Percentiles rank a stretch among this genome's conserved stretches.
Evolutionary conservation across 2,888 invertebrate genomes (phyloP).

Genomic region (Caenorhabditis sp.): DNA sequence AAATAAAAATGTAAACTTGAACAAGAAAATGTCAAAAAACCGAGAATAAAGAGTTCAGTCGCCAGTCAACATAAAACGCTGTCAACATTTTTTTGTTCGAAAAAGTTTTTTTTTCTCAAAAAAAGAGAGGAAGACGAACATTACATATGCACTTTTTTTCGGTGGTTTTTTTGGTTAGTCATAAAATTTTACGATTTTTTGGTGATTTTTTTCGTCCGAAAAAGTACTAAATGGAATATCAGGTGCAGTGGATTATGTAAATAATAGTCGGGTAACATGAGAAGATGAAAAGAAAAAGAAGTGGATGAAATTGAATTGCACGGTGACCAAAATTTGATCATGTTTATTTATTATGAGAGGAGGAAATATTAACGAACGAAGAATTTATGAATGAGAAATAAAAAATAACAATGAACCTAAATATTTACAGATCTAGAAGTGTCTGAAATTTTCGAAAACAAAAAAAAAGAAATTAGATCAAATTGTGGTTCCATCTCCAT

Average conservation of each 20-base stretch:
- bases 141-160: background rate
- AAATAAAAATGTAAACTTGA: too few species aligned
- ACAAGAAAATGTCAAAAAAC: background rate
- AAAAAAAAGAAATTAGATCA: conserved; percentile 39
- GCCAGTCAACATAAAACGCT: too few species aligned
- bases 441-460: background rate
- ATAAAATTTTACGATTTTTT: background rate
- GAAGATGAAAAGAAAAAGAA: background rate
- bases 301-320: background rate
- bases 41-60: background rate
- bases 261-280: conserved; percentile 5
- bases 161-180: background rate
- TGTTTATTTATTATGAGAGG: background rate
- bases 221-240: background rate
- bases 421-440: background rate
- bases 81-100: background rate
- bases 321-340: background rate
- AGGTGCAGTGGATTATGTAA: conserved; percentile 6
- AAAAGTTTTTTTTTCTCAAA: background rate
- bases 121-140: background rate
- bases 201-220: background rate
- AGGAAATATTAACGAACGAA: background rate
- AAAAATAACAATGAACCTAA: background rate
- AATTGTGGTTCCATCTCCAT: conserved; percentile 66
- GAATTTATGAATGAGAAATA: background rate